phyloP scores from a whole-genome alignment of 2,113 vertebrate genomes.

The Neotoma lepida region DNA sequence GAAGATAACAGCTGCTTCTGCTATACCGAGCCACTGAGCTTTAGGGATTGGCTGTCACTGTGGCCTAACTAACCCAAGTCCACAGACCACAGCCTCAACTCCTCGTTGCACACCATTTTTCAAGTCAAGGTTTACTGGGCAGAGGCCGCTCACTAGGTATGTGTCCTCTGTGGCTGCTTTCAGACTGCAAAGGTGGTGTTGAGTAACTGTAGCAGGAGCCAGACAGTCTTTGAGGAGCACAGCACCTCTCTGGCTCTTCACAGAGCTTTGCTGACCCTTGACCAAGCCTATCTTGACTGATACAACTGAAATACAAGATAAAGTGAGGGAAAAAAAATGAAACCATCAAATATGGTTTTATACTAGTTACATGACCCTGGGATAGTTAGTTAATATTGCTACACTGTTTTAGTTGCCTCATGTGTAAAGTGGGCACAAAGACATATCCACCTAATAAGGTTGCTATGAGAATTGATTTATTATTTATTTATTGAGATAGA shows the following conservation, averaged over 20 bases:
- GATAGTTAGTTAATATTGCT: background rate
- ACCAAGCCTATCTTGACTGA: background rate
- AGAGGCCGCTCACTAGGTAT: background rate
- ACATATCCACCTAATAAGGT: background rate
- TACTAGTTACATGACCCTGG: background rate
- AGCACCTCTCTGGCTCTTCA: background rate
- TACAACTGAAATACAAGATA: background rate
- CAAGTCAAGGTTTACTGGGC: background rate
- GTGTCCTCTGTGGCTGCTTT: background rate
- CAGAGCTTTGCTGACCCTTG: background rate
- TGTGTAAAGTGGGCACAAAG: background rate
- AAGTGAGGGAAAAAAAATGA: slow-evolving; percentile 4
- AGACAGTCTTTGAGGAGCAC: background rate
- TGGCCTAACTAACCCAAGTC: background rate
- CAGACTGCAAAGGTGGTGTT: background rate
- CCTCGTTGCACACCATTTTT: background rate
- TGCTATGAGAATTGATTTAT: background rate
- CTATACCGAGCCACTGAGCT: background rate
- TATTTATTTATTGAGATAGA: too few relatives aligned
- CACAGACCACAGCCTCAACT: background rate
- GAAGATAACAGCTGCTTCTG: background rate
- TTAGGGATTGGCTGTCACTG: background rate
- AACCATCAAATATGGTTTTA: background rate
- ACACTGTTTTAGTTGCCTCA: background rate
- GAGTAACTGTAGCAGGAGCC: background rate